Base-by-base conservation (phyloP, 2,113 vertebrate species). In the Pelecanus crispus region DNA sequence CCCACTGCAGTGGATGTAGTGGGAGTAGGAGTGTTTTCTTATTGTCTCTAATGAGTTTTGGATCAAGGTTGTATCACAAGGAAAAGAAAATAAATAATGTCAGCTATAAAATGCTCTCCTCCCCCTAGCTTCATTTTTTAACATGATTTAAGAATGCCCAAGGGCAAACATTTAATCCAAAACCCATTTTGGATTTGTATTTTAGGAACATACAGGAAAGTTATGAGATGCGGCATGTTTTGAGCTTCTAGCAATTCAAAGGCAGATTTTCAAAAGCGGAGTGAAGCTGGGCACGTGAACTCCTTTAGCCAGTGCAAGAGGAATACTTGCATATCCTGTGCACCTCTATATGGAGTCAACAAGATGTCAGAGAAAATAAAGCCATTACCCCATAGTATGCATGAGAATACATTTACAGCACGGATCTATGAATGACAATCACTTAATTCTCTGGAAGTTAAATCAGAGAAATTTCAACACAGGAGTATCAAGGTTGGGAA, bases 21-120 rank as follows among this genome's bases (percentile, higher is more conserved):
- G 42, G 42, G 42, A 91, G 86, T 40, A 29, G 53, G 81, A 92
- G 45, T 53, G 45, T 75, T 95, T 89, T 84, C 83, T 65, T 82
- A 24, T 50, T 89, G 84, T 91, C 85, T 62, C 53, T 84, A 81
- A 94, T 53, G 94, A 63, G 75, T 62, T 96, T 93, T 86, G 88
- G 83, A 96, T 95, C 32, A 21, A 71, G 68, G 72, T 81, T 91
- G 82, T 82, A 87, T 89, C 13, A 0, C 40, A 58, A 73, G 53
- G 58, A 91, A 89, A 94, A 94, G 56, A 91, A 94, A 97, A 94
- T 81, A 97, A 96, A 86, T 81, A 95, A 85, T 65, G 36, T 25
- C 0, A 0, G 21, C 86, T 83, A 85, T 88, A 81, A 90, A 94
- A 80, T 0, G 0, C 18, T 80, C 65, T 72, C 32, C 45, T 94